These are phyloP conservation scores for Argynnis bischoffii DNA, from an alignment of 2,888 invertebrate species.

Conservation along the genomic window DNA sequence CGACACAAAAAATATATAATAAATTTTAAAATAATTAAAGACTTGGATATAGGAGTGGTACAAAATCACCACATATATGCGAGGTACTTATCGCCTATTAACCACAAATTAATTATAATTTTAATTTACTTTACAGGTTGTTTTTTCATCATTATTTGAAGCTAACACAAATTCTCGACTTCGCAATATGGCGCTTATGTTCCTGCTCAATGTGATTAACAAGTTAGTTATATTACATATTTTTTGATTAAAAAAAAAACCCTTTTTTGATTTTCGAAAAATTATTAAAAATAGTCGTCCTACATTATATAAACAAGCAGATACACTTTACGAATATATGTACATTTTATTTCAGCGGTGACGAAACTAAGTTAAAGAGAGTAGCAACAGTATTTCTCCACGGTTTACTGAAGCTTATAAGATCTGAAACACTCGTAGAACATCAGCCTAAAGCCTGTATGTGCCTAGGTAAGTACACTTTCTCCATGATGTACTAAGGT, in stretches of 20 bases:
- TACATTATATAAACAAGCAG: too few relatives aligned
- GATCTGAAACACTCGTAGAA: constrained; percentile 83
- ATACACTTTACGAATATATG: not conserved
- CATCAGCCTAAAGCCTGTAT: constrained; percentile 88
- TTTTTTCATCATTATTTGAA: constrained; percentile 94
- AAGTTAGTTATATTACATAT: constrained; percentile 82
- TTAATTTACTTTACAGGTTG: constrained; percentile 77
- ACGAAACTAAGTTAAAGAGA: constrained; percentile 82
- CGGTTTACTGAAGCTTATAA: constrained; percentile 87
- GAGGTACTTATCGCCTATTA: not conserved
- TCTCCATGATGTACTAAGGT: too few relatives aligned
- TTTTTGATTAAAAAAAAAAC: not conserved
- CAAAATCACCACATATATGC: too few relatives aligned
- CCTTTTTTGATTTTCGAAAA: too few relatives aligned
- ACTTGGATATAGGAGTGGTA: not conserved
- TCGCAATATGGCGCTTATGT: constrained; percentile 90
- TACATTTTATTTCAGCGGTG: constrained; percentile 74
- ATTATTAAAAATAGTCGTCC: too few relatives aligned
- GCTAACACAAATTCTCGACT: constrained; percentile 91
- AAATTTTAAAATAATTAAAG: too few relatives aligned
- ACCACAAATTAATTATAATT: not conserved
- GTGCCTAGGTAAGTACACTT: constrained; percentile 81
- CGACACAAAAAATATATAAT: too few relatives aligned
- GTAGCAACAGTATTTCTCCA: constrained; percentile 88
- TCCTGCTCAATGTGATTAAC: constrained; percentile 90